These are phyloP conservation scores for Brachypodius melanocephalos DNA, from an alignment of 2,113 vertebrate genomes.

Conservation along the genomic window DNA sequence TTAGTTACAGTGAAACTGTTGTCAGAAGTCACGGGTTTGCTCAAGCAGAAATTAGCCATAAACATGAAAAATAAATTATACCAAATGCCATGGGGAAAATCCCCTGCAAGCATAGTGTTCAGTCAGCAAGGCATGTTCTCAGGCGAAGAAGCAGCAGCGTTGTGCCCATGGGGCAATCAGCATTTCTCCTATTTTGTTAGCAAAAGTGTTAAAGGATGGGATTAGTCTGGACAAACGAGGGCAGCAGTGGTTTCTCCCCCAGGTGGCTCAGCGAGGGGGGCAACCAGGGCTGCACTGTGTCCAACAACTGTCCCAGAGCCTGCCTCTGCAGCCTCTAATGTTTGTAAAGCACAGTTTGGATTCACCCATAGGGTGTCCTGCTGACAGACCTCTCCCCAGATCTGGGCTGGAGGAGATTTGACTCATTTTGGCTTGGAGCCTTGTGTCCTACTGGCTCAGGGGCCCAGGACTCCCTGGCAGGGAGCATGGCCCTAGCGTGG, in stretches of 20 bases:
- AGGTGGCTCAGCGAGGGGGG: accelerated
- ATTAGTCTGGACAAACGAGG: background rate
- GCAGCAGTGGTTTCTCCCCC: accelerated
- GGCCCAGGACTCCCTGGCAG: accelerated
- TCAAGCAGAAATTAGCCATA: constrained; percentile 6
- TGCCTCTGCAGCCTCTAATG: background rate
- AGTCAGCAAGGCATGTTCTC: background rate
- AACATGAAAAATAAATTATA: background rate
- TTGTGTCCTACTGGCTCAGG: accelerated
- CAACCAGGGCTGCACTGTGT: background rate
- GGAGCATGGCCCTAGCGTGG: background rate
- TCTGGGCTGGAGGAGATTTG: background rate
- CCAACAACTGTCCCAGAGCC: accelerated
- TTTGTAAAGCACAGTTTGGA: background rate
- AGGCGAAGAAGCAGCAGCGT: accelerated
- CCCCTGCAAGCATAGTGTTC: background rate
- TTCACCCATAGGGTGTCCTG: accelerated
- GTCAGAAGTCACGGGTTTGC: background rate
- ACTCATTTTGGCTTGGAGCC: background rate
- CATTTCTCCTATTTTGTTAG: background rate
- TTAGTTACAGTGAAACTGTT: background rate
- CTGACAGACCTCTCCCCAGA: background rate
- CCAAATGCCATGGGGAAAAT: background rate
- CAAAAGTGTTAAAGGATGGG: background rate
- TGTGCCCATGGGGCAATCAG: background rate